Percentiles rank a stretch among this genome's conserved stretches.
phyloP scores from a whole-genome alignment of 2,888 invertebrate genomes.

The Volucella zonaria region DNA sequence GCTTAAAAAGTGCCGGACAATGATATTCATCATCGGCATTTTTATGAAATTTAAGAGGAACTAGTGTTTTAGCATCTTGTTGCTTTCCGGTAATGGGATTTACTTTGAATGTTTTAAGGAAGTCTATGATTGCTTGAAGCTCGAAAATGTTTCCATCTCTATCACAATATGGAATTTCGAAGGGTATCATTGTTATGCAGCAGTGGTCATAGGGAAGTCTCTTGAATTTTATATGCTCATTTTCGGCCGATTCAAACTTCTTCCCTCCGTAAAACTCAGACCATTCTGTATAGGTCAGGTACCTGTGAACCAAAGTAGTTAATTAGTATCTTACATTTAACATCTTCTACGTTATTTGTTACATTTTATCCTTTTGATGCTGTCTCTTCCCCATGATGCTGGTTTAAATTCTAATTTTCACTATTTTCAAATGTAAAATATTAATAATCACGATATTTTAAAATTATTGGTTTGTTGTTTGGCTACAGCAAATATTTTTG shows the following conservation, averaged over 20 bases:
- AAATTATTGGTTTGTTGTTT: too few species aligned
- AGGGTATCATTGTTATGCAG: constrained; percentile 95
- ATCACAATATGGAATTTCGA: constrained; percentile 95
- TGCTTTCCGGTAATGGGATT: constrained; percentile 97
- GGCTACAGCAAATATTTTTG: too few species aligned
- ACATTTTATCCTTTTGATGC: constrained; percentile 97
- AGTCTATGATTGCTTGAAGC: constrained; percentile 92
- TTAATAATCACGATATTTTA: too few species aligned
- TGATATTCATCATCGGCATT: constrained; percentile 91
- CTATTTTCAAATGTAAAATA: too few species aligned
- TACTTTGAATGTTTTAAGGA: constrained; percentile 94
- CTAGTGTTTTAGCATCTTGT: constrained; percentile 90
- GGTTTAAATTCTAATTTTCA: background rate
- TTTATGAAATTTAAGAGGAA: constrained; percentile 93
- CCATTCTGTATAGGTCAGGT: constrained; percentile 83
- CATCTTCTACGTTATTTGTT: constrained; percentile 76
- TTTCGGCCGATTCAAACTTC: constrained; percentile 87
- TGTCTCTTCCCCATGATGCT: constrained; percentile 94
- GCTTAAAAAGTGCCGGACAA: constrained; percentile 96
- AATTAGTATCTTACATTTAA: background rate
- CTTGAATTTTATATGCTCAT: constrained; percentile 92
- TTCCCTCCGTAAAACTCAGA: constrained; percentile 95
- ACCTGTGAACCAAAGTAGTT: constrained; percentile 76
- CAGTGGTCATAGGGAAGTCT: constrained; percentile 97
- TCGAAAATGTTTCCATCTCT: constrained; percentile 96